A percentile compares a stretch with the other conserved stretches of the same genome.
These are phyloP conservation scores for Agrilus mali DNA, from an alignment of 2,888 invertebrate species.

Conservation along the genomic window DNA sequence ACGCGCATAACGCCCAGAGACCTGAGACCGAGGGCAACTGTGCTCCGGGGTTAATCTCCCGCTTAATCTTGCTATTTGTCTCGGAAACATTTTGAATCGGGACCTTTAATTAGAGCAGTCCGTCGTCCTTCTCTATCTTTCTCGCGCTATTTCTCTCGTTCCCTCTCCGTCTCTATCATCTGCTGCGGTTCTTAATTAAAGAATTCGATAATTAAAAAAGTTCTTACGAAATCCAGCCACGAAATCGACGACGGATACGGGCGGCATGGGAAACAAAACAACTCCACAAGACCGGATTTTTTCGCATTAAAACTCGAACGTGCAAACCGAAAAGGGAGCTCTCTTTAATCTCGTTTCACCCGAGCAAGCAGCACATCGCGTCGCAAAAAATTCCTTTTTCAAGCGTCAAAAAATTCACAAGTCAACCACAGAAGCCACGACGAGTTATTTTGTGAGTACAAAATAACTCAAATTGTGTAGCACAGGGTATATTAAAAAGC, in stretches of 20 bases:
- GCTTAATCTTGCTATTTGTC: conserved; percentile 10
- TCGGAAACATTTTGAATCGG: conserved; percentile 11
- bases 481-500: too few species aligned
- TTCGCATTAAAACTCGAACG: conserved; percentile 8
- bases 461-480: not conserved
- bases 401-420: not conserved
- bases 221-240: conserved; percentile 4
- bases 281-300: too few species aligned
- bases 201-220: conserved; percentile 14
- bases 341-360: conserved; percentile 10
- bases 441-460: not conserved
- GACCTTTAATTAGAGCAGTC: conserved; percentile 13
- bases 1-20: too few species aligned
- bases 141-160: too few species aligned
- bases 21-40: not conserved
- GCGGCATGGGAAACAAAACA: too few species aligned
- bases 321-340: conserved; percentile 8
- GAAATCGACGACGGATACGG: not conserved
- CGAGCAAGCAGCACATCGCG: not conserved
- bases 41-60: conserved; percentile 3
- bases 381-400: not conserved
- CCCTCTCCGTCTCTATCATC: too few species aligned
- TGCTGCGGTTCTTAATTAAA: conserved; percentile 12
- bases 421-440: not conserved
- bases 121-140: too few species aligned